Evolutionary conservation across 1,140 invertebrate genomes (phyloP).

Genomic region (Ceratoteleas bidentatus): DNA sequence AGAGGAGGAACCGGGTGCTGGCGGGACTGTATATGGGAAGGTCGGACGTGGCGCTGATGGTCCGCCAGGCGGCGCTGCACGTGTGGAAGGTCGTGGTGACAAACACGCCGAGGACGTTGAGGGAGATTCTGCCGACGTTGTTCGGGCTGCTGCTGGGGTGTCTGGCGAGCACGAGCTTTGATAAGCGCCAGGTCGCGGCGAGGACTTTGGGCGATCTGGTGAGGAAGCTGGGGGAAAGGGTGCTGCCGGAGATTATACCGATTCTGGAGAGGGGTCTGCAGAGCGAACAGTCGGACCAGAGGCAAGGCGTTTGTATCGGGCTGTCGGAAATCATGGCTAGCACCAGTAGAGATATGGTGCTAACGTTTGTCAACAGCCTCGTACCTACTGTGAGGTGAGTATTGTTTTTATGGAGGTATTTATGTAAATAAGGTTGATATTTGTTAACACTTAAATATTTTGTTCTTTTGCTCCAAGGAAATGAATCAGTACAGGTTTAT

Average conservation of each 20-base stretch:
- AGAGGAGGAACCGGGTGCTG: conserved; percentile 95
- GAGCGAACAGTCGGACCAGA: conserved; percentile 94
- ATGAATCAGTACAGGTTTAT: too few species aligned
- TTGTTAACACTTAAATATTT: too few species aligned
- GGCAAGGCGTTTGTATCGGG: conserved; percentile 99
- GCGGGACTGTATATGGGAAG: conserved; percentile 98
- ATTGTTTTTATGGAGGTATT: background rate
- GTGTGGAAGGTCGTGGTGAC: conserved; percentile 99
- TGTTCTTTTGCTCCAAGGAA: too few species aligned
- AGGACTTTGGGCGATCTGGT: conserved; percentile 98
- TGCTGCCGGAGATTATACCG: conserved; percentile 98
- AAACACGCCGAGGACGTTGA: conserved; percentile 97
- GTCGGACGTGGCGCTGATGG: conserved; percentile 97
- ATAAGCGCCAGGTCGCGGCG: conserved; percentile 97
- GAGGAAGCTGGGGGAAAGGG: conserved; percentile 97
- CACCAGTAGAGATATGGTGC: conserved; percentile 96
- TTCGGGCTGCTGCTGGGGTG: conserved; percentile 96
- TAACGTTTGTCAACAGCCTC: conserved; percentile 96
- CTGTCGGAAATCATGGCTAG: conserved; percentile 99
- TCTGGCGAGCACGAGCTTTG: conserved; percentile 96
- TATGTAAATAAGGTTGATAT: too few species aligned
- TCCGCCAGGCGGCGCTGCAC: conserved; percentile 97
- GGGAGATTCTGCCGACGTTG: conserved; percentile 97
- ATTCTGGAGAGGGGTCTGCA: conserved; percentile 96
- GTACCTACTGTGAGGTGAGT: conserved; percentile 94